A percentile compares a stretch with the other conserved stretches of the same genome.
Evolutionary conservation across 2,113 vertebrate genomes (phyloP).

Genomic region (Tauraco erythrolophus): DNA sequence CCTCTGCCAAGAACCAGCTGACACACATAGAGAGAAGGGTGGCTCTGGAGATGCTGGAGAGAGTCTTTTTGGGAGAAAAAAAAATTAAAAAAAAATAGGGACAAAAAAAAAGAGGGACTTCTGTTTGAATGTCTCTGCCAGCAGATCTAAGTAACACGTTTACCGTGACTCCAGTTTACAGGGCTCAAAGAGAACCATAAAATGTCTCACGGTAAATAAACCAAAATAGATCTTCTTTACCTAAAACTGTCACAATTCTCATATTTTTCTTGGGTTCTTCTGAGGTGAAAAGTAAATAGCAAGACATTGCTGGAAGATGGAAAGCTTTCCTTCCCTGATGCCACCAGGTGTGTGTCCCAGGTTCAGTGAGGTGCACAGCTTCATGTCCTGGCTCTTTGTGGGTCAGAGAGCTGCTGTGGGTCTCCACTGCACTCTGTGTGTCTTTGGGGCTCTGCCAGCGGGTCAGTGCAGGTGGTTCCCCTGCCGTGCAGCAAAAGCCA

Average conservation of each 20-base stretch:
- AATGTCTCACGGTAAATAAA: conserved; percentile 20
- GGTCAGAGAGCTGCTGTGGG: not conserved
- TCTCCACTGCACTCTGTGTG: not conserved
- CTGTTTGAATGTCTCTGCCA: not conserved
- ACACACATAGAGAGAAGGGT: not conserved
- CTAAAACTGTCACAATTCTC: conserved; percentile 43
- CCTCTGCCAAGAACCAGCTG: not conserved
- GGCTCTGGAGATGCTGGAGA: not conserved
- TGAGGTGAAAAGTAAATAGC: conserved; percentile 47
- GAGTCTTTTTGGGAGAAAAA: not conserved
- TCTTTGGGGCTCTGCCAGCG: not conserved
- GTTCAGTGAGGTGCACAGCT: not conserved
- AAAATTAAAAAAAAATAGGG: accelerated
- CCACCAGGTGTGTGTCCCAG: not conserved
- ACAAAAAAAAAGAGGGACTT: not conserved
- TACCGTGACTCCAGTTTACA: not conserved
- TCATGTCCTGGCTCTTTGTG: not conserved
- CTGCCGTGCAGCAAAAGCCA: not conserved
- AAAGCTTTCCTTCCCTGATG: not conserved
- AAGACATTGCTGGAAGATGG: not conserved
- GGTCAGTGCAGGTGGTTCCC: not conserved
- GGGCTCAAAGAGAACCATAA: not conserved
- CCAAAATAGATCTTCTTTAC: conserved; percentile 33
- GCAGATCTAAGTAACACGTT: not conserved
- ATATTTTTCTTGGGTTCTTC: conserved; percentile 17